Base-by-base conservation (phyloP, 2,888 invertebrate genomes). In the Electrophaes corylata region DNA sequence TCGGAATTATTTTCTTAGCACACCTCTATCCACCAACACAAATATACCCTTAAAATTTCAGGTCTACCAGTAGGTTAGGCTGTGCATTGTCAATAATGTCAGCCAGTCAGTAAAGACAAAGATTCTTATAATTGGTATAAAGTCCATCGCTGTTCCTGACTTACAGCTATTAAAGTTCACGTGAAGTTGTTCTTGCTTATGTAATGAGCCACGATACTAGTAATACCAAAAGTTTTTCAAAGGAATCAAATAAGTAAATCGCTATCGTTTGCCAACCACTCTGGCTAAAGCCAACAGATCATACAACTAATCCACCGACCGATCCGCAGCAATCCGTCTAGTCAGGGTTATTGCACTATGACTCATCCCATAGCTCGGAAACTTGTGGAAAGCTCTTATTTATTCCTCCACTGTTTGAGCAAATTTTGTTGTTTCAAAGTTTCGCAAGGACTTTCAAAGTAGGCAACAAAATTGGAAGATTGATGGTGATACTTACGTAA, bases 291-390 rank as follows among this genome's bases (percentile, higher is more conserved):
- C 41, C 26, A 16, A 54, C 51, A 16, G 43, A 41, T 71, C 66
- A 45, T 41, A 23, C 44, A 65, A 77, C 64, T 64, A 62, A 72
- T 77, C 78, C 59, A 57, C 48, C 67, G 57, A 78, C 71, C 54
- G 66, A 76, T 83, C 77, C 66, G 60, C 59, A 58, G 57, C 71
- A 66, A 73, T 72, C 73, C 65, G 86, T 83, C 83, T 81, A 77
- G 79, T 65, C 62, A 64, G 64, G 84, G 84, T 83, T 80, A 75
- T 76, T 81, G 83, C 78, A 70, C 84, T 68, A 65, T 83, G 82
- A 84, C 70, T 84, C 84, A 84, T 71, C 64, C 58, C 64, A 68
- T 67, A 51, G 56, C 56, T 60, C 61, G 57, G 62, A 49, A 54
- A 58, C 60, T 64, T 39, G 51, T 45, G 48, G 62, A 54, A 53